phyloP scores from a whole-genome alignment of 1,140 invertebrate genomes.

The Calephelis virginiensis region DNA sequence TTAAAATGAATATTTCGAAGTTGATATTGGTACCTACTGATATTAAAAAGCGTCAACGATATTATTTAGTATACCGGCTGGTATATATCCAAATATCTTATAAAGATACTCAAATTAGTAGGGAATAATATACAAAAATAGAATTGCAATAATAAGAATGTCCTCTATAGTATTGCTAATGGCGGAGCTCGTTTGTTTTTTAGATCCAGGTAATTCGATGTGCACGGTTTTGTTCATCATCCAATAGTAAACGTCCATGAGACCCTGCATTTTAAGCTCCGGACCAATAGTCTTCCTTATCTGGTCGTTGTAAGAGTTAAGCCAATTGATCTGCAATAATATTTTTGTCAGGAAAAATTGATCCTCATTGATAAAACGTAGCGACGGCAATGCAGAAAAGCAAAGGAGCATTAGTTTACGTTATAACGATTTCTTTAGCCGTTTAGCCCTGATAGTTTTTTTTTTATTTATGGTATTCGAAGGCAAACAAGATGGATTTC shows the following conservation, averaged over 20 bases:
- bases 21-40: too few relatives aligned
- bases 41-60: too few relatives aligned
- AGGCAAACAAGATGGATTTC: too few relatives aligned
- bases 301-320: slow-evolving; percentile 88
- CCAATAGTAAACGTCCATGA: slow-evolving; percentile 87
- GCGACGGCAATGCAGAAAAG: too few relatives aligned
- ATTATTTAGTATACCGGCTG: too few relatives aligned
- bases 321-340: slow-evolving; percentile 83
- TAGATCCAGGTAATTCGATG: slow-evolving; percentile 66
- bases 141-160: slow-evolving; percentile 24
- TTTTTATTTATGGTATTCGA: too few relatives aligned
- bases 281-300: slow-evolving; percentile 84
- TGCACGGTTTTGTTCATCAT: slow-evolving; percentile 88
- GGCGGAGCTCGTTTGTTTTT: slow-evolving; percentile 32
- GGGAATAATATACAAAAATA: neutral
- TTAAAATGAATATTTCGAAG: too few relatives aligned
- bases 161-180: neutral
- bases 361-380: neutral
- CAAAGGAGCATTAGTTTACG: too few relatives aligned
- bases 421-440: too few relatives aligned
- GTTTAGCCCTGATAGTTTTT: too few relatives aligned
- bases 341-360: slow-evolving; percentile 16
- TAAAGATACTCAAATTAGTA: too few relatives aligned
- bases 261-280: slow-evolving; percentile 83
- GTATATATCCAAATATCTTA: too few relatives aligned